A percentile compares a stretch with the other conserved stretches of the same genome.
Evolutionary conservation across 2,888 invertebrate genomes (phyloP).

Genomic region (Amphimallon solstitiale): DNA sequence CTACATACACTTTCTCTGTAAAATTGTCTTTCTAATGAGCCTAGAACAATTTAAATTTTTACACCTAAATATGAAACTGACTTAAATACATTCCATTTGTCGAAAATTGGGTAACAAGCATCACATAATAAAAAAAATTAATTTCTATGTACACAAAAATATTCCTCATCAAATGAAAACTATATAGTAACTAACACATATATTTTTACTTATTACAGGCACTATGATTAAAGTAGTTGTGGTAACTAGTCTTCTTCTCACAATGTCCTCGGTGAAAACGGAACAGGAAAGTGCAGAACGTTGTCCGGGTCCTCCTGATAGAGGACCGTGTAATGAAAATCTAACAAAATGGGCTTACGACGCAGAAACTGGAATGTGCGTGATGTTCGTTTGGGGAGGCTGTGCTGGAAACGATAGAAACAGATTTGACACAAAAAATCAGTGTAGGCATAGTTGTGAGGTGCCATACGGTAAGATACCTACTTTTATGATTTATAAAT

Average conservation of each 20-base stretch:
- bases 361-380: conserved; percentile 68
- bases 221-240: conserved; percentile 15
- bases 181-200: no score
- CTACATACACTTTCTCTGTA: no score
- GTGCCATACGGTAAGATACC: conserved; percentile 66
- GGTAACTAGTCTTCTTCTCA: conserved; percentile 27
- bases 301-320: conserved; percentile 65
- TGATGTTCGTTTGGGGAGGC: conserved; percentile 75
- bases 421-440: conserved; percentile 73
- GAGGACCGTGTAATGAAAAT: conserved; percentile 72
- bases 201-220: neutral
- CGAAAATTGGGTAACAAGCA: no score
- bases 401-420: conserved; percentile 75
- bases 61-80: no score
- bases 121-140: no score
- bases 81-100: no score
- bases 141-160: no score
- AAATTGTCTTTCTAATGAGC: no score
- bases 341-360: conserved; percentile 76
- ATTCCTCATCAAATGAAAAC: no score
- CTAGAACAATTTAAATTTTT: no score
- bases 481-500: no score
- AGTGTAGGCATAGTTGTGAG: conserved; percentile 73
- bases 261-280: conserved; percentile 26
- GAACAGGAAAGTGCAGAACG: conserved; percentile 54